Evolutionary conservation across 2,888 invertebrate species (phyloP).

Genomic region (Callyntrura guangdongensis): DNA sequence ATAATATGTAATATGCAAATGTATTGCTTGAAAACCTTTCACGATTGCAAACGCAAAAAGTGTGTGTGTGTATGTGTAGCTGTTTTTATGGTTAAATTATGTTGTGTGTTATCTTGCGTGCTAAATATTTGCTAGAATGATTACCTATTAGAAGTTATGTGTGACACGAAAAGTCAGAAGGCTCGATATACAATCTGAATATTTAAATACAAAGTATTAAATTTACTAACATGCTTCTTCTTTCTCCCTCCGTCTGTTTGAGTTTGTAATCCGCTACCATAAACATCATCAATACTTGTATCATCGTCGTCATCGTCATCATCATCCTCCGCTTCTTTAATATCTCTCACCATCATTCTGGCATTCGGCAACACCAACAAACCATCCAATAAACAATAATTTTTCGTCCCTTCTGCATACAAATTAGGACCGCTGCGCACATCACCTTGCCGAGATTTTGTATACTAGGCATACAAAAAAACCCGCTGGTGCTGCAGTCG

Average conservation of each 20-base stretch:
- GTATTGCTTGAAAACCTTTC: not conserved
- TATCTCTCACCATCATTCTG: constrained; percentile 16
- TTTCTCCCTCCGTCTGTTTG: not conserved
- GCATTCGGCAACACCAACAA: constrained; percentile 50
- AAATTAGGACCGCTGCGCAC: constrained; percentile 44
- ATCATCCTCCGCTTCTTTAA: not conserved
- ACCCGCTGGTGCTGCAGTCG: constrained; percentile 54
- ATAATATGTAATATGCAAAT: not conserved
- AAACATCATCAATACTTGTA: constrained; percentile 36
- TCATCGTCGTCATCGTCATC: constrained; percentile 1
- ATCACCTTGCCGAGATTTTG: not conserved
- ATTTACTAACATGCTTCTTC: not conserved
- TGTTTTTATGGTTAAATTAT: not conserved
- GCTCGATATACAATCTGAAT: not conserved
- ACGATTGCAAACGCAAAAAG: constrained; percentile 13
- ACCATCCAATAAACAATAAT: constrained; percentile 56
- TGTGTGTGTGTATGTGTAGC: too few species aligned
- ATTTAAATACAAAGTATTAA: not conserved
- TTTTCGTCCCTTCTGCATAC: constrained; percentile 62
- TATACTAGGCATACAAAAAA: constrained; percentile 27
- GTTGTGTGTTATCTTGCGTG: not conserved
- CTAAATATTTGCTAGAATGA: constrained; percentile 41
- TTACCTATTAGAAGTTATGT: constrained; percentile 31
- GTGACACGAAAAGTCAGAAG: constrained; percentile 49
- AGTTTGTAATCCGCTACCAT: constrained; percentile 35